Base-by-base conservation (phyloP, 92 coral and sea anemone species). In the Isaurus tuberculatus region DNA sequence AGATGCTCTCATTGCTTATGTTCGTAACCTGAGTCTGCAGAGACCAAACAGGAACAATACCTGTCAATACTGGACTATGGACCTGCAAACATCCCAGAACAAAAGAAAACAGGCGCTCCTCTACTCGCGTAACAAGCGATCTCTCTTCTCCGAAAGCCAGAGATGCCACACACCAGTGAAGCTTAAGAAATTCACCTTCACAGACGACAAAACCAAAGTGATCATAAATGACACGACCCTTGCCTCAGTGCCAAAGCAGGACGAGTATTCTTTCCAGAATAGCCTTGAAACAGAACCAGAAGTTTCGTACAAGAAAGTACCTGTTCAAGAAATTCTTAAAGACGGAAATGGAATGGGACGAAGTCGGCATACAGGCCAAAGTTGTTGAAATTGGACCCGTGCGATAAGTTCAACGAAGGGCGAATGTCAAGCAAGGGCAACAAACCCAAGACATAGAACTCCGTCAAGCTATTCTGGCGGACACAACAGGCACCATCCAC, bases 331-430 rank as follows among this genome's bases (percentile, higher is more conserved):
- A 67, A 73, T 73, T 46, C 43, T 81, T 63, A 26, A 63, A 42
- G 65, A 63, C 69, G 37, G 86, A 42, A 74, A 83, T n/a, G 53
- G 51, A 83, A 83, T 70, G 79, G 79, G 79, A 70, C 65, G 79
- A 70, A 70, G 86, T 70, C 33, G 79, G 70, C 40, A 51, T 70
- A 25, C 46, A 49, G 43, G 79, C 69, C 55, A 83, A 55, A 65
- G 75, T 53, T 51, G 72, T 70, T 57, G 29, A 70, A 43, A 75
- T 51, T 70, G 69, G 79, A 30, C 53, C 70, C 8, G 40, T 66
- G 65, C 86, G 49, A 44, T 48, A 40, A 32, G 68, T 81, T 65
- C 73, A 81, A 68, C 79, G 51, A 51, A 51, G 60, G 60, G 17
- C 20, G 23, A 51, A 51, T 51, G 20, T 51, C 25, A 51, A 51